Percentiles rank a stretch among this genome's conserved stretches.
phyloP scores from a whole-genome alignment of 2,888 invertebrate genomes.

The Pegoplata infirma region DNA sequence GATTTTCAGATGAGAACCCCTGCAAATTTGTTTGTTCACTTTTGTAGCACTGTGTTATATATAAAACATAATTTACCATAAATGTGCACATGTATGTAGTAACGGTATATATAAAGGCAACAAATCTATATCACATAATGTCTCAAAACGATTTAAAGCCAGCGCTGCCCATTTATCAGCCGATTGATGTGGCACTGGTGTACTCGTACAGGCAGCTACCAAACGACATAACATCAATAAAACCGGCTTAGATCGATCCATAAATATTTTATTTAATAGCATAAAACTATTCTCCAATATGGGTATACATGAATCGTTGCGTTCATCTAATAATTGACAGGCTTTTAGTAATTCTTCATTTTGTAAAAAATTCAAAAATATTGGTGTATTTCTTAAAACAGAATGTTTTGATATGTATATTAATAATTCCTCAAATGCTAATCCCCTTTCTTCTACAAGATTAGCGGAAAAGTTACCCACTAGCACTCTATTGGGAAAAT shows the following conservation, averaged over 20 bases:
- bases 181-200: constrained; percentile 80
- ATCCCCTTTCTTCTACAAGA: constrained; percentile 82
- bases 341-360: constrained; percentile 82
- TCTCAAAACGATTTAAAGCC: constrained; percentile 85
- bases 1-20: too few species aligned
- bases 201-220: constrained; percentile 80
- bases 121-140: constrained; percentile 85
- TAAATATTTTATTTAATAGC: constrained; percentile 81
- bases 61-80: constrained; percentile 82
- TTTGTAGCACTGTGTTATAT: too few species aligned
- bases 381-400: constrained; percentile 80
- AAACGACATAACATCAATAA: constrained; percentile 84
- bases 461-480: constrained; percentile 85
- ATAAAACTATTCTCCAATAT: constrained; percentile 84
- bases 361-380: constrained; percentile 83
- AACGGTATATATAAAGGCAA: constrained; percentile 84
- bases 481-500: constrained; percentile 85
- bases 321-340: constrained; percentile 80
- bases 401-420: constrained; percentile 80
- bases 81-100: constrained; percentile 83
- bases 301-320: constrained; percentile 82
- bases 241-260: constrained; percentile 84
- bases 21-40: too few species aligned
- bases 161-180: constrained; percentile 85
- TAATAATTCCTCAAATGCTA: constrained; percentile 83